phyloP scores from a whole-genome alignment of 2,113 vertebrate species.

The Abramis brama region DNA sequence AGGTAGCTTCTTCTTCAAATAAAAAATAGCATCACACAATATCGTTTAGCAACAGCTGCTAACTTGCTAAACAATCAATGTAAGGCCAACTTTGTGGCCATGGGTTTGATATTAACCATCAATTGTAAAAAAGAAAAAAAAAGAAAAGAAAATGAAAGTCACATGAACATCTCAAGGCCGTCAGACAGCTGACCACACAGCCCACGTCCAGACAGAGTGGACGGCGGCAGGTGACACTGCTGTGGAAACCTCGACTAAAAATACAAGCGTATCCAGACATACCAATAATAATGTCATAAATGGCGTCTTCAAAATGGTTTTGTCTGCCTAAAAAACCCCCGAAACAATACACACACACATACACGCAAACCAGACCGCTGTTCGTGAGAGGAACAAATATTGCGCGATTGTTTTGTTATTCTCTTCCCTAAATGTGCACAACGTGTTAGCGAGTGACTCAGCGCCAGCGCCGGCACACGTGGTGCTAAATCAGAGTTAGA shows the following conservation, averaged over 20 bases:
- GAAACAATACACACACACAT: background rate
- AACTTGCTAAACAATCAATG: background rate
- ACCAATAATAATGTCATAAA: background rate
- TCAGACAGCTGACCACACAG: constrained; percentile 2
- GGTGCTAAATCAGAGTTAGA: constrained; percentile 3
- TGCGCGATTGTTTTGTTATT: background rate
- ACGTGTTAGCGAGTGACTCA: background rate
- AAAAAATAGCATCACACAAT: background rate
- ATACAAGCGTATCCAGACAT: constrained; percentile 15
- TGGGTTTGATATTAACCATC: background rate
- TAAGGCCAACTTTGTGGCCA: background rate
- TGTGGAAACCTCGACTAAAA: constrained; percentile 18
- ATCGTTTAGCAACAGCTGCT: background rate
- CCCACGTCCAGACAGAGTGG: background rate
- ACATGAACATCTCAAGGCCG: background rate
- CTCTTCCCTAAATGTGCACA: constrained; percentile 31
- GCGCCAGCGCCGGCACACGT: background rate
- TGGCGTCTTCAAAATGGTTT: background rate
- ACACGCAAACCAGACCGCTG: background rate
- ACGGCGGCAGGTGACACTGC: background rate
- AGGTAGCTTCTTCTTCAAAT: background rate
- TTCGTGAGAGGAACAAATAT: background rate
- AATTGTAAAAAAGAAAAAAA: background rate
- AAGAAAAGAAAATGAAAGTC: background rate
- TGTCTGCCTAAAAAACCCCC: constrained; percentile 14